These are phyloP conservation scores for Pachyseris speciosa DNA, from an alignment of 64 coral and sea anemone species.

Conservation along the genomic window DNA sequence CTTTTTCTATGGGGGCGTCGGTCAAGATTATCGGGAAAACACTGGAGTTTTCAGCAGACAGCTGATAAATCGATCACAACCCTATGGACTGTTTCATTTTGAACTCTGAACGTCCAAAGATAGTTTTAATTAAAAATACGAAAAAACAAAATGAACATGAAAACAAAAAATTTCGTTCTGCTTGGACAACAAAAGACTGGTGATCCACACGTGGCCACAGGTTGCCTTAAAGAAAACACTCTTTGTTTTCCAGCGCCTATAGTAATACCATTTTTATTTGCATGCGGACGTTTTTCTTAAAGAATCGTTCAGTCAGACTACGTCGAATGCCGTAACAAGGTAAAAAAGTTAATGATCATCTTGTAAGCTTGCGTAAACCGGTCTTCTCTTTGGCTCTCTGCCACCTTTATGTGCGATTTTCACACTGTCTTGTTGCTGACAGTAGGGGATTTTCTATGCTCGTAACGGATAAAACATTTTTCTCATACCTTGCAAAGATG, in stretches of 20 bases:
- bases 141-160: neutral
- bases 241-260: neutral
- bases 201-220: conserved; percentile 20
- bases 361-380: neutral
- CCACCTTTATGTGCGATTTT: neutral
- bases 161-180: neutral
- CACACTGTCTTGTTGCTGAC: neutral
- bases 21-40: neutral
- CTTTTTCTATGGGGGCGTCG: neutral
- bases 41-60: neutral
- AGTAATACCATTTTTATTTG: neutral
- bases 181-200: neutral
- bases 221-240: conserved; percentile 32
- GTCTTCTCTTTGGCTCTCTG: neutral
- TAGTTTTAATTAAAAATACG: neutral
- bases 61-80: neutral
- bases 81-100: neutral
- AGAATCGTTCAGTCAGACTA: neutral
- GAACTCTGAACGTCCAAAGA: neutral
- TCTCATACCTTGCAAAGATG: neutral
- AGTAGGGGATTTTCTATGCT: neutral
- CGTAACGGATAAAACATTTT: neutral
- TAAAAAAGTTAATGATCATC: neutral
- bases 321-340: no score
- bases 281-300: neutral